Evolutionary conservation across 1,140 invertebrate species (phyloP).

Genomic region (Holcopasites calliopsidis): DNA sequence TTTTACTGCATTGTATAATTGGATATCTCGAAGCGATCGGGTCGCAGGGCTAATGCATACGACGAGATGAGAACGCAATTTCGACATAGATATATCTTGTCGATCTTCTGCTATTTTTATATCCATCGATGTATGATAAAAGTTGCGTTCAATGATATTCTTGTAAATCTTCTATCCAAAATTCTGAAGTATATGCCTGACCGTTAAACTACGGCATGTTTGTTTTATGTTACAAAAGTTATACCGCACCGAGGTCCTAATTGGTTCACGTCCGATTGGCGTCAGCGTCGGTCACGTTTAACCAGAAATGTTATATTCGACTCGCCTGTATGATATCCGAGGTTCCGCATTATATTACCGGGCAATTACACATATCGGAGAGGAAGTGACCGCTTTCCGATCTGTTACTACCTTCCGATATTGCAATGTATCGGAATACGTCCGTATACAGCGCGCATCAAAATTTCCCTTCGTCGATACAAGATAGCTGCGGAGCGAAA

Average conservation of each 20-base stretch:
- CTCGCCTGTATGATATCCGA: background rate
- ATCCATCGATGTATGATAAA: too few relatives aligned
- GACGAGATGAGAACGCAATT: background rate
- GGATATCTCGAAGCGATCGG: background rate
- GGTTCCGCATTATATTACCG: background rate
- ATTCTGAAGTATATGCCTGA: too few relatives aligned
- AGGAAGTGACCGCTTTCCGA: background rate
- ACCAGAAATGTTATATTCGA: background rate
- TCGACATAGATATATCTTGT: background rate
- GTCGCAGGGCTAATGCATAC: background rate
- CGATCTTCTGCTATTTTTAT: too few relatives aligned
- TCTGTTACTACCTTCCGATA: background rate
- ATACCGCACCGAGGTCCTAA: too few relatives aligned
- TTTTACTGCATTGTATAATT: constrained; percentile 2
- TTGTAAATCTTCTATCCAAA: too few relatives aligned
- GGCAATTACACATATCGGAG: background rate
- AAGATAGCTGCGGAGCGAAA: too few relatives aligned
- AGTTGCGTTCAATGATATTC: too few relatives aligned
- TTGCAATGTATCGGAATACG: background rate
- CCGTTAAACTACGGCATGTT: too few relatives aligned
- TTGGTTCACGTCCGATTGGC: background rate
- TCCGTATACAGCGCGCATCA: too few relatives aligned
- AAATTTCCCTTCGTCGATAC: too few relatives aligned
- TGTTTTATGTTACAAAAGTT: too few relatives aligned
- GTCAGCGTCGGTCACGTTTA: background rate